phyloP scores from a whole-genome alignment of 30 jellyfish, hydroid and myxozoan genomes.

The Aurelia sp. region DNA sequence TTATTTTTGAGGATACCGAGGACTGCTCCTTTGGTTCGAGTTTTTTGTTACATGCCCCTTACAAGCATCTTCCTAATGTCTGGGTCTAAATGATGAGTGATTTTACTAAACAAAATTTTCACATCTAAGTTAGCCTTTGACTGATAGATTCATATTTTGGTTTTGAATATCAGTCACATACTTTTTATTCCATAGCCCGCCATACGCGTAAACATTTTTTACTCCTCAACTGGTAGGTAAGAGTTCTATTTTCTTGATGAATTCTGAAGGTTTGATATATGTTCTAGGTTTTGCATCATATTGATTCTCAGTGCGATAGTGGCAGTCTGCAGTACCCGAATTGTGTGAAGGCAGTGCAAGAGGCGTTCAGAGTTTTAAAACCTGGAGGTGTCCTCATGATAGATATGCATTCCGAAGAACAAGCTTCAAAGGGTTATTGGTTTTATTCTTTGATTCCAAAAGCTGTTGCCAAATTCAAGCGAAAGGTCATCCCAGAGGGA shows the following conservation, averaged over 20 bases:
- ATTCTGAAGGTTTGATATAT: not conserved
- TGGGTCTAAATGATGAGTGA: too few relatives aligned
- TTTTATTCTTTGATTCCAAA: slow-evolving; percentile 54
- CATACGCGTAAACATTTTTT: too few relatives aligned
- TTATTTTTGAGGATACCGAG: too few relatives aligned
- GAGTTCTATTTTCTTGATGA: not conserved
- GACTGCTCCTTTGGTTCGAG: too few relatives aligned
- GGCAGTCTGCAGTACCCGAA: slow-evolving; percentile 44
- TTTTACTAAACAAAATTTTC: too few relatives aligned
- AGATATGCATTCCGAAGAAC: slow-evolving; percentile 61
- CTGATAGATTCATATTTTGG: too few relatives aligned
- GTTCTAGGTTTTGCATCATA: slow-evolving; percentile 66
- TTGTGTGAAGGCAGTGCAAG: slow-evolving; percentile 34
- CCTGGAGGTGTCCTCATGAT: slow-evolving; percentile 82
- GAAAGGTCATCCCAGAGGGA: slow-evolving; percentile 52
- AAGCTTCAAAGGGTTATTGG: slow-evolving; percentile 62
- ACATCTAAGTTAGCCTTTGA: too few relatives aligned
- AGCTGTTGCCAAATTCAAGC: slow-evolving; percentile 51
- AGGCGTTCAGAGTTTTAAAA: slow-evolving; percentile 70
- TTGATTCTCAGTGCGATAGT: slow-evolving; percentile 52
- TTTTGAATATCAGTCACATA: too few relatives aligned
- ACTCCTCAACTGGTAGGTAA: not conserved
- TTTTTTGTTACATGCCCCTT: too few relatives aligned
- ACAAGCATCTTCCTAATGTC: too few relatives aligned
- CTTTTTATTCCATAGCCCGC: too few relatives aligned